Conservation (phyloP, 2,113 vertebrate genomes). For the Clarias batrachus region DNA sequence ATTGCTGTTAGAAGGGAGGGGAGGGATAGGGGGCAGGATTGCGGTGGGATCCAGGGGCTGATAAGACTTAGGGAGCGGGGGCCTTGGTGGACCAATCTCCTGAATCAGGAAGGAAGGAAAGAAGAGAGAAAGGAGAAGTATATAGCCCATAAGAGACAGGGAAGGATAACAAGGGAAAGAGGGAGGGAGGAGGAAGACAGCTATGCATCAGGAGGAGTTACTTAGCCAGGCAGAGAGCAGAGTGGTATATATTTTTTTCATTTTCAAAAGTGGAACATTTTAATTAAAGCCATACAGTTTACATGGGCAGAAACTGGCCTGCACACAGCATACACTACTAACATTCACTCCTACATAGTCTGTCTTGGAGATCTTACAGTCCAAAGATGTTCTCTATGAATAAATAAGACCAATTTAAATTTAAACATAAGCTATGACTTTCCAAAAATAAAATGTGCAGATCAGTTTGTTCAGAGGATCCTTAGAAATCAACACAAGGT, state of each 20-base stretch:
- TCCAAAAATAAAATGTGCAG: constrained; percentile 32
- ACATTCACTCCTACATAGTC: not conserved
- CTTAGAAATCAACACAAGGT: not conserved
- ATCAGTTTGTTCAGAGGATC: constrained; percentile 19
- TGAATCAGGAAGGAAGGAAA: constrained; percentile 67
- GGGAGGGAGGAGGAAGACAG: constrained; percentile 51
- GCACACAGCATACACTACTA: not conserved
- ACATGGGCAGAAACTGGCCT: constrained; percentile 25
- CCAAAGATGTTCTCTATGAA: not conserved
- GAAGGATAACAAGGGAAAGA: constrained; percentile 1
- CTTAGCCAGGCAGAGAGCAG: constrained; percentile 62
- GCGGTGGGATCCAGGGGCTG: constrained; percentile 85
- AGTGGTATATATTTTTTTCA: constrained; percentile 47
- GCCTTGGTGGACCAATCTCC: constrained; percentile 91
- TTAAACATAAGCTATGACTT: not conserved
- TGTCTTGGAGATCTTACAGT: not conserved
- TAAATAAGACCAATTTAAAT: not conserved
- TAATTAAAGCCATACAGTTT: not conserved
- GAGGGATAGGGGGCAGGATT: constrained; percentile 73
- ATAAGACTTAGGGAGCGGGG: constrained; percentile 96
- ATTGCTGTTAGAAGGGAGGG: constrained; percentile 82
- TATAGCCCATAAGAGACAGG: constrained; percentile 25
- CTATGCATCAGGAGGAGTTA: constrained; percentile 62
- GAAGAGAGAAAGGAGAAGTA: constrained; percentile 61
- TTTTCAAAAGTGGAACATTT: constrained; percentile 30